Evolutionary conservation across 1,140 invertebrate genomes (phyloP).

Genomic region (Pseudachorutes palmiensis): DNA sequence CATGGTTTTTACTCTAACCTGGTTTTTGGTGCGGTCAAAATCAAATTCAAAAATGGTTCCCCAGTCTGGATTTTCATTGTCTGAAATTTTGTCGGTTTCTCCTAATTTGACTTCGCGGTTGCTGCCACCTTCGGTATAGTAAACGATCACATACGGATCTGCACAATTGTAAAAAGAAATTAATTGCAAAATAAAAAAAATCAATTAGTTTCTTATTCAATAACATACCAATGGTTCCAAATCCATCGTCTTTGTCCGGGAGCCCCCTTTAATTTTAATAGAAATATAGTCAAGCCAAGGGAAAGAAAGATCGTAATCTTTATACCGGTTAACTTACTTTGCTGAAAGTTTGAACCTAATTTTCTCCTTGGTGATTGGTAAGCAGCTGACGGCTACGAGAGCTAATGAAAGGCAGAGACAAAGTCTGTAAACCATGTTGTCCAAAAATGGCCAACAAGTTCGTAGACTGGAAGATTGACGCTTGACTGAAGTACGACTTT

Average conservation of each 20-base stretch:
- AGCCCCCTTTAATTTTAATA: conserved; percentile 5
- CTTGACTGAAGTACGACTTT: background rate
- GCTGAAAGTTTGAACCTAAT: background rate
- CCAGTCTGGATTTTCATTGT: conserved; percentile 29
- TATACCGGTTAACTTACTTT: conserved; percentile 11
- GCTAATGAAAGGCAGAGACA: background rate
- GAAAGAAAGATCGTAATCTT: too few relatives aligned
- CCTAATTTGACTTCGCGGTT: conserved; percentile 16
- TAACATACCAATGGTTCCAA: conserved; percentile 17
- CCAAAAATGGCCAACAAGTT: background rate
- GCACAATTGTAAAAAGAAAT: conserved; percentile 7
- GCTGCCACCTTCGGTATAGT: conserved; percentile 13
- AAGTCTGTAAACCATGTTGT: background rate
- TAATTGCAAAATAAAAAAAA: background rate
- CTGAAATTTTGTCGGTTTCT: conserved; percentile 6
- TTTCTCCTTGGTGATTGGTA: background rate
- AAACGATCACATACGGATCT: conserved; percentile 14
- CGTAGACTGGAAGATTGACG: background rate
- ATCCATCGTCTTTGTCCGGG: conserved; percentile 22
- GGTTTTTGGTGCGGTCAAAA: conserved; percentile 28
- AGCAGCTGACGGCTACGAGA: background rate
- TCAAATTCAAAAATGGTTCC: conserved; percentile 31
- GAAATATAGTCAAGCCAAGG: too few relatives aligned
- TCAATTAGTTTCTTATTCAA: background rate
- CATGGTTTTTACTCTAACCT: conserved; percentile 10